These are phyloP conservation scores for Synaphobranchus kaupii DNA, from an alignment of 2,797 vertebrate species.

Conservation along the genomic window DNA sequence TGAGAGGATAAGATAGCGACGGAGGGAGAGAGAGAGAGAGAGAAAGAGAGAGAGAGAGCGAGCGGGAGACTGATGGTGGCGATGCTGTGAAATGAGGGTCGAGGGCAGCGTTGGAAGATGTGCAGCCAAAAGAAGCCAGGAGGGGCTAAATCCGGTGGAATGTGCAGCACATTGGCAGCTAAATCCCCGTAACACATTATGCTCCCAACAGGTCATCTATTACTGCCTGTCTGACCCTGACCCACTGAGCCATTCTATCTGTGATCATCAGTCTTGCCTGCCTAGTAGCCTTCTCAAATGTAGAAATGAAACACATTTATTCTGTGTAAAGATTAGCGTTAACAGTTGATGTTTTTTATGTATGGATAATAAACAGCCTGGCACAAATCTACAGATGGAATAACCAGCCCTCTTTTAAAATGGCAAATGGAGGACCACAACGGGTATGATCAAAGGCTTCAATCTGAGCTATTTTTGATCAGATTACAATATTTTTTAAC, in stretches of 20 bases:
- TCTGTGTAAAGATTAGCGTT: neutral
- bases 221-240: neutral
- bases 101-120: neutral
- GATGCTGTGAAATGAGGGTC: slow-evolving; percentile 4
- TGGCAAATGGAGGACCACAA: neutral
- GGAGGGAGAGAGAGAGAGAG: neutral
- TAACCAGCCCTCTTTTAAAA: neutral
- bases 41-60: neutral
- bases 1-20: neutral
- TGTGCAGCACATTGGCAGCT: neutral
- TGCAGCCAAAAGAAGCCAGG: neutral
- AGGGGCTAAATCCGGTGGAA: neutral
- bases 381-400: neutral
- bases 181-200: neutral
- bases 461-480: neutral
- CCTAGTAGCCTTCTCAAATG: neutral
- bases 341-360: neutral
- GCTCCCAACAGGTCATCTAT: neutral
- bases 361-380: neutral
- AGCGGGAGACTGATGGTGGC: neutral
- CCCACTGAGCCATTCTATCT: neutral
- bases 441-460: neutral
- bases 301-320: neutral
- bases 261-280: neutral
- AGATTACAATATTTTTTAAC: neutral